Evolutionary conservation across 1,140 invertebrate species (phyloP).

Genomic region (Drosophila azteca): DNA sequence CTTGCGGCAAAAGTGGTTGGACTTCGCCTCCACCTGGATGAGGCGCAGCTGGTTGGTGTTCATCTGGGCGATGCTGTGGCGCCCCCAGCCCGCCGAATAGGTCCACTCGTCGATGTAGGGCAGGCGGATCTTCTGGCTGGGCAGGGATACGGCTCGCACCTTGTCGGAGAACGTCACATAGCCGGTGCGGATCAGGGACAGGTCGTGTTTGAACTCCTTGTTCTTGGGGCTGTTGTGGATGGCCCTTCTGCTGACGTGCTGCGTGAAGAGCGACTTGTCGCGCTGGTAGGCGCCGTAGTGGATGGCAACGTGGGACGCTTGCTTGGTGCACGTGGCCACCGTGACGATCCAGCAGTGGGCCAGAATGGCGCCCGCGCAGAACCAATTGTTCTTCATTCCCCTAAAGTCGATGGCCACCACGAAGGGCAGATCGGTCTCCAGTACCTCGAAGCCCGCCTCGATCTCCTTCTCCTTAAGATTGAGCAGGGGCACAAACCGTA

Average conservation of each 20-base stretch:
- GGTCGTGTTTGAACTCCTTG: slow-evolving; percentile 17
- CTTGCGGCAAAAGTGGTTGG: background rate
- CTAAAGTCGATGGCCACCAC: slow-evolving; percentile 32
- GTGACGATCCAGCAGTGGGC: slow-evolving; percentile 34
- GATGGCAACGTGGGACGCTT: slow-evolving; percentile 7
- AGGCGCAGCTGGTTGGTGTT: slow-evolving; percentile 9
- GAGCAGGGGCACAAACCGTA: slow-evolving; percentile 14
- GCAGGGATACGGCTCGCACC: background rate
- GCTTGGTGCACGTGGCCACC: slow-evolving; percentile 30
- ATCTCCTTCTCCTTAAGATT: background rate
- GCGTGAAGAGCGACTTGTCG: background rate
- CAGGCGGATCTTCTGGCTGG: background rate
- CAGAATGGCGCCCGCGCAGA: slow-evolving; percentile 27
- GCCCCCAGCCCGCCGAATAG: slow-evolving; percentile 28
- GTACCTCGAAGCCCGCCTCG: slow-evolving; percentile 3
- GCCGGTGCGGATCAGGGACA: slow-evolving; percentile 22
- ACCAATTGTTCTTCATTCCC: background rate
- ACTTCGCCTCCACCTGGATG: slow-evolving; percentile 6
- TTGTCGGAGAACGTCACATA: background rate
- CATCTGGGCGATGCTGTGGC: slow-evolving; percentile 4
- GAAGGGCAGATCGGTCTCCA: slow-evolving; percentile 4
- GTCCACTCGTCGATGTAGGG: background rate
- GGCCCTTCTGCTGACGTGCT: slow-evolving; percentile 6
- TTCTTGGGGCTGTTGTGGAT: slow-evolving; percentile 9
- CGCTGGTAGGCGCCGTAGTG: slow-evolving; percentile 10